A percentile compares a stretch with the other conserved stretches of the same genome.
Conservation (phyloP, 2,113 vertebrate genomes). For the Patagioenas fasciata region DNA sequence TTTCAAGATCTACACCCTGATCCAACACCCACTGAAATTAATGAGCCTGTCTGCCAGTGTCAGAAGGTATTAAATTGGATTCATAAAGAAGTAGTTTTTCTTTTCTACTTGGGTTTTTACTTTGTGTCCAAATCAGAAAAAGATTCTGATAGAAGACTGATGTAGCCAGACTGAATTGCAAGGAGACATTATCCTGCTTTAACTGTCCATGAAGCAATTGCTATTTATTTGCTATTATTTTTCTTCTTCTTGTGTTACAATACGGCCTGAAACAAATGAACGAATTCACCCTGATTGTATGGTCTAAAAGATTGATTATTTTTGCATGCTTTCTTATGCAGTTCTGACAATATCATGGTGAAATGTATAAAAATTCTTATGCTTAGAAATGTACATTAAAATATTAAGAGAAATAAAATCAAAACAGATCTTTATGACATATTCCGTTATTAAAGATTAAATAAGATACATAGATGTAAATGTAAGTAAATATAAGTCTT, state of each 20-base stretch:
- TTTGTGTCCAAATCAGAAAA: neutral
- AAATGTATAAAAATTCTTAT: neutral
- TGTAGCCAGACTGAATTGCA: neutral
- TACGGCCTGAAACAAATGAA: neutral
- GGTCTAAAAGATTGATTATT: neutral
- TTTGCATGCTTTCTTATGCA: neutral
- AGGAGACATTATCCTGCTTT: neutral
- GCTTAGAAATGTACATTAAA: neutral
- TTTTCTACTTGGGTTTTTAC: neutral
- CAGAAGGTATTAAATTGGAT: neutral
- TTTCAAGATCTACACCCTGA: conserved; percentile 13
- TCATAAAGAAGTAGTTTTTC: neutral
- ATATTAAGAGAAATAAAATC: neutral
- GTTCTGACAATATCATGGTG: neutral
- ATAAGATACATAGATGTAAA: neutral
- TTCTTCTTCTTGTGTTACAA: neutral
- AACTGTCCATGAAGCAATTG: neutral
- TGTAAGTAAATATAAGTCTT: neutral
- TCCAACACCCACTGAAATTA: neutral
- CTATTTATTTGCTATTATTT: neutral
- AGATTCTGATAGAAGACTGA: neutral
- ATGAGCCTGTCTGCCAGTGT: neutral
- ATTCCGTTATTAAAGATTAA: conserved; percentile 36
- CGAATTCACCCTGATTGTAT: neutral
- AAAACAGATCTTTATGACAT: neutral